Base-by-base conservation (phyloP, 2,888 invertebrate species). In the Cerastoderma edule region DNA sequence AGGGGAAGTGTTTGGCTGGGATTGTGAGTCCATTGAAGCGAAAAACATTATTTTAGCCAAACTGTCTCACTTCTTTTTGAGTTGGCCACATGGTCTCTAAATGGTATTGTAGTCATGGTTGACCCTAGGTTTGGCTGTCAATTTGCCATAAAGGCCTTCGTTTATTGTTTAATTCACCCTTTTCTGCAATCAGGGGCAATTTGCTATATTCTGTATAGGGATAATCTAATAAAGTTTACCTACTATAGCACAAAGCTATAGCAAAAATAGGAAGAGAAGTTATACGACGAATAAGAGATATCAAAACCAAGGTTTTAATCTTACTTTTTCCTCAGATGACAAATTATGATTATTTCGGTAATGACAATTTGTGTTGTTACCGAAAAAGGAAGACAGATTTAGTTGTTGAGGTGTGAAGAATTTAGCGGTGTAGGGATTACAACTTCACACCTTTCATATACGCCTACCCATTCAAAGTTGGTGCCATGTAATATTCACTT, bases 41-140 rank as follows among this genome's bases (percentile, higher is more conserved):
- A 57, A n/a, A 57, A 57, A 57, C 33, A 33, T 57, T 57, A 33
- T 33, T n/a, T 57, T 24, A 33, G 19, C 22, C 13, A 27, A 10
- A 30, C 10, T 33, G 57, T 50, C 50, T 50, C 22, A 8, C n/a
- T 57, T 56, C 50, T 50, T 16, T 16, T 54, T 6, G 33, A 33
- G 4, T n/a, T 5, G 57, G n/a, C 57, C 57, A 57, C 57, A 57
- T 57, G 57, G n/a, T 57, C 28, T n/a, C 33, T 57, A n/a, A 30
- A 33, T 16, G 33, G 4, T 30, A 33, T 57, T 33, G 32, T 57
- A 30, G 35, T 33, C 4, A 16, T 8, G 2, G 35, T 32, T 57
- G 35, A 57, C 32, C 35, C 57, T 8, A 35, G 10, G 4, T 57
- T 2, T 33, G 35, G 28, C 57, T 57, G 57, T n/a, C 22, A 10